Percentiles rank a stretch among this genome's conserved stretches.
phyloP scores from a whole-genome alignment of 2,888 invertebrate species.

The Antitype chi region DNA sequence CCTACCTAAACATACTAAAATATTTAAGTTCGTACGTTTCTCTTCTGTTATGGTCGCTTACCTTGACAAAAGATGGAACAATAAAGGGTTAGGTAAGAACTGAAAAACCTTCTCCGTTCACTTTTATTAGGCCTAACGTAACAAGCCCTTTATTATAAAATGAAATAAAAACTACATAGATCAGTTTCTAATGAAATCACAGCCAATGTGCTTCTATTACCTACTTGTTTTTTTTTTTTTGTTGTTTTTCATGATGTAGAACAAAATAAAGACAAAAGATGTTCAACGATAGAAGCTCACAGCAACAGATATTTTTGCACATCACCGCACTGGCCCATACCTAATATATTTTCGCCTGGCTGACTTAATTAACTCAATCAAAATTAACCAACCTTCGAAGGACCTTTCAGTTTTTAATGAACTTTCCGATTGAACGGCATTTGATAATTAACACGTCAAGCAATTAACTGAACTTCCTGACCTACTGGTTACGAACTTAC shows the following conservation, averaged over 20 bases:
- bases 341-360: constrained; percentile 18
- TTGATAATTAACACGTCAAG: constrained; percentile 41
- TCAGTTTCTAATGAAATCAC: neutral
- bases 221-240: neutral
- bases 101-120: neutral
- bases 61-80: neutral
- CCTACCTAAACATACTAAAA: neutral
- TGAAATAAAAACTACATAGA: neutral
- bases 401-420: constrained; percentile 41
- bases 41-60: neutral
- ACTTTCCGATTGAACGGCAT: constrained; percentile 27
- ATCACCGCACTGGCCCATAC: neutral
- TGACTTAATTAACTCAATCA: constrained; percentile 36
- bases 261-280: neutral
- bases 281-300: neutral
- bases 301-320: neutral
- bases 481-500: neutral
- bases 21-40: neutral
- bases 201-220: neutral
- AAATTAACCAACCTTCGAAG: constrained; percentile 25
- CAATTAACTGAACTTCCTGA: constrained; percentile 37
- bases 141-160: neutral
- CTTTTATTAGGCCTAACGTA: neutral
- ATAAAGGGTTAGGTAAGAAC: neutral
- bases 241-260: neutral